phyloP scores from a whole-genome alignment of 2,113 vertebrate species.

The Raja brachyura region DNA sequence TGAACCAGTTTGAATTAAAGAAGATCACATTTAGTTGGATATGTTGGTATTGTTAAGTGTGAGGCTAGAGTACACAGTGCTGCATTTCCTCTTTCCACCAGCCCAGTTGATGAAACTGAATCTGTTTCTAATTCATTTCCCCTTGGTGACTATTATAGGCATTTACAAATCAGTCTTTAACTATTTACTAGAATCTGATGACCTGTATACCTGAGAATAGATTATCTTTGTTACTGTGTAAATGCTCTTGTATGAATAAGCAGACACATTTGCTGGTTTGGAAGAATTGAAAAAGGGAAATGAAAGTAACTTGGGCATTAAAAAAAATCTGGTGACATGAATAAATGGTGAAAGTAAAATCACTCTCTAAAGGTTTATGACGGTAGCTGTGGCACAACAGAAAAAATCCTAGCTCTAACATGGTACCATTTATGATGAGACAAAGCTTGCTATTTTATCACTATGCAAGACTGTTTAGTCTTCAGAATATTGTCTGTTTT shows the following conservation, averaged over 20 bases:
- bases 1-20: neutral
- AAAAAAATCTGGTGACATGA: neutral
- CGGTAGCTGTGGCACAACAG: neutral
- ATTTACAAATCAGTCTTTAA: neutral
- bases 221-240: neutral
- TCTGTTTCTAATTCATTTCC: slow-evolving; percentile 2
- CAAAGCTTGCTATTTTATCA: neutral
- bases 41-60: neutral
- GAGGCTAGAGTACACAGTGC: neutral
- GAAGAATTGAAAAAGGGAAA: neutral
- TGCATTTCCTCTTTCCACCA: neutral
- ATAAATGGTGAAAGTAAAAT: neutral
- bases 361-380: neutral
- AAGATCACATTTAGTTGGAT: neutral
- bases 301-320: neutral
- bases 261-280: neutral
- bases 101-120: neutral
- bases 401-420: neutral
- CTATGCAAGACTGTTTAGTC: neutral
- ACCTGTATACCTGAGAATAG: neutral
- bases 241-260: neutral
- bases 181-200: neutral
- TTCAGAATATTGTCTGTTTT: neutral
- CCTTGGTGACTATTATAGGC: neutral
- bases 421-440: too few species aligned